Percentiles rank a stretch among this genome's conserved stretches.
Conservation (phyloP, 1,140 invertebrate genomes). For the Sinella curviseta region DNA sequence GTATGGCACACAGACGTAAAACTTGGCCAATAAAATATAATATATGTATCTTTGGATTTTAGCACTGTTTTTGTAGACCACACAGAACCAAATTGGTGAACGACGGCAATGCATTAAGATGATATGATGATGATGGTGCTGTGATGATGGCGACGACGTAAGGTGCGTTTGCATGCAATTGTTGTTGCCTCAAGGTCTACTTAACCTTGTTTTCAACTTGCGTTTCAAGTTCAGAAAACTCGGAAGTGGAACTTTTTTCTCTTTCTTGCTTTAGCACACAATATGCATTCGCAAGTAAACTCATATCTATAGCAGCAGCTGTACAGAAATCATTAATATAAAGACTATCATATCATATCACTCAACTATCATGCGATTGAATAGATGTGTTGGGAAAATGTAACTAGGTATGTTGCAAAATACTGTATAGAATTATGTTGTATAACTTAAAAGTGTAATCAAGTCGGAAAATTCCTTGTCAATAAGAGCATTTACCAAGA, state of each 20-base stretch:
- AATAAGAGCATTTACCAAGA: no score
- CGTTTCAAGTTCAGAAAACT: constrained; percentile 26
- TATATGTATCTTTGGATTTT: no score
- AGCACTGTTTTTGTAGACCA: no score
- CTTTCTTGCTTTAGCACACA: background rate
- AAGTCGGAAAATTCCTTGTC: no score
- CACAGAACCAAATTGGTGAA: no score
- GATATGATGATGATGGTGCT: background rate
- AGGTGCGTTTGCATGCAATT: constrained; percentile 22
- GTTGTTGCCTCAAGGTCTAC: constrained; percentile 22
- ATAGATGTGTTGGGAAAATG: background rate
- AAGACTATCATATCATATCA: background rate
- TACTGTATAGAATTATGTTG: no score
- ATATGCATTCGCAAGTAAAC: background rate
- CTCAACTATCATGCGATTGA: background rate
- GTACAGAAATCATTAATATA: background rate
- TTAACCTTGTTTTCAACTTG: constrained; percentile 27
- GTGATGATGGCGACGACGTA: background rate
- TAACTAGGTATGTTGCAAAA: no score
- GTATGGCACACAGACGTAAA: no score
- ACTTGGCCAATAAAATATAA: no score
- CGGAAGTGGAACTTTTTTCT: constrained; percentile 20
- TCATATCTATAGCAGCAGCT: background rate
- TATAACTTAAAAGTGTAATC: no score
- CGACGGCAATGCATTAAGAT: no score